Evolutionary conservation across 2,113 vertebrate species (phyloP), one percentile per base, ranked within the genome.

Genomic region (Odontesthes bonariensis): DNA sequence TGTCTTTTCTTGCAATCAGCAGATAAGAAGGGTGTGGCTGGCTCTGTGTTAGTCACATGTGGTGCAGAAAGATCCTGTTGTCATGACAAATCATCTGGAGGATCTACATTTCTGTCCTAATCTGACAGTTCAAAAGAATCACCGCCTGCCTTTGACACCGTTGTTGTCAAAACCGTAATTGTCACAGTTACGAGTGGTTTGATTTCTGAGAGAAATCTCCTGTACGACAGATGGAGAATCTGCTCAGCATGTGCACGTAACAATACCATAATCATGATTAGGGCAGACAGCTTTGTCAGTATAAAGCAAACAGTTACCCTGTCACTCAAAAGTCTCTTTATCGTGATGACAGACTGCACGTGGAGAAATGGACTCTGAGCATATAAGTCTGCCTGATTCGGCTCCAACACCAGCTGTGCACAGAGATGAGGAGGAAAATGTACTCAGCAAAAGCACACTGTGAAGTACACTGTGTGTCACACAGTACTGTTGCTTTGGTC

Each of bases 361-460:
- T 0, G 35, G 20, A 51, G 32, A 10, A 6, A 71, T 14, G 4
- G 38, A 55, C 58, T 68, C 59, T 71, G 57, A 62, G 69, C n/a
- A 47, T 81, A 77, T 44, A 57, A 46, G 51, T 27, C 31, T 33
- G 58, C 78, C 55, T 73, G 75, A 82, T 84, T 61, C 66, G 73
- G n/a, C 73, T 63, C 54, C 51, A 52, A 20, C 71, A 63, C 73
- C 78, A 81, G 81, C 88, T 86, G 81, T 77, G 85, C 72, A 38
- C 60, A 78, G 69, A 71, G 3, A 53, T 12, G 8, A 64, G 67
- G 38, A 61, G 54, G 73, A 13, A 74, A 65, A 66, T 42, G 58
- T 20, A 51, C 49, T 69, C 19, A 0, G 17, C 51, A 40, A 61
- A 71, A 76, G 67, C 75, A 74, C 33, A 62, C 10, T 52, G 64